Conservation (phyloP, 2,888 invertebrate genomes). For the Microctonus brassicae region DNA sequence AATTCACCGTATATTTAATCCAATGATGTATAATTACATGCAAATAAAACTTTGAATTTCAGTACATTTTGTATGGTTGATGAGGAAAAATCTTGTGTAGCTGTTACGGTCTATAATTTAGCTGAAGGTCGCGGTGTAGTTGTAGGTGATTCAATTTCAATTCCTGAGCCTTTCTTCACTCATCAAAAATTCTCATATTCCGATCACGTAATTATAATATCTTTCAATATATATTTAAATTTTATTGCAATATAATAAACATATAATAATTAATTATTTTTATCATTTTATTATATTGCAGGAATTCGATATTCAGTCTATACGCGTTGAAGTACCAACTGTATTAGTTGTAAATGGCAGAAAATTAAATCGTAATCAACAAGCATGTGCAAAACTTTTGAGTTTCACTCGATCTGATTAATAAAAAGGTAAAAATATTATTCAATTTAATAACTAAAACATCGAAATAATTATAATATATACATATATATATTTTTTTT, state of each 20-base stretch:
- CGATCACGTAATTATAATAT: slow-evolving; percentile 70
- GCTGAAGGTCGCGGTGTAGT: slow-evolving; percentile 85
- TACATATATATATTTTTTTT: too few species aligned
- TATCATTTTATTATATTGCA: slow-evolving; percentile 62
- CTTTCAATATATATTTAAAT: slow-evolving; percentile 3
- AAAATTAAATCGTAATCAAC: slow-evolving; percentile 77
- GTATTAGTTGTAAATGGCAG: slow-evolving; percentile 83
- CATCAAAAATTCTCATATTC: slow-evolving; percentile 74
- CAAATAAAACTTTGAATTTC: slow-evolving; percentile 56
- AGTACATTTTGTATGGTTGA: slow-evolving; percentile 88
- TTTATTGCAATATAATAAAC: neutral
- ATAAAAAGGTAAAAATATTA: slow-evolving; percentile 37
- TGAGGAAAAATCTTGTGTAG: slow-evolving; percentile 77
- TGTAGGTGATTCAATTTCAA: slow-evolving; percentile 86
- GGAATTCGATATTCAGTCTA: slow-evolving; percentile 80
- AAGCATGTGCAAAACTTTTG: slow-evolving; percentile 77
- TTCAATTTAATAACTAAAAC: neutral
- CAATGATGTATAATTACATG: slow-evolving; percentile 25
- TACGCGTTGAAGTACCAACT: slow-evolving; percentile 85
- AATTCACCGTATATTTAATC: slow-evolving; percentile 18
- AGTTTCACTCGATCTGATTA: slow-evolving; percentile 77
- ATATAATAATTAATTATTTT: slow-evolving; percentile 3
- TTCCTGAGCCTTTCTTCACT: slow-evolving; percentile 81
- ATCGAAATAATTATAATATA: neutral
- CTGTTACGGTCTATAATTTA: slow-evolving; percentile 88